phyloP scores from a whole-genome alignment of 2,888 invertebrate species.

The Escarpia spicata region DNA sequence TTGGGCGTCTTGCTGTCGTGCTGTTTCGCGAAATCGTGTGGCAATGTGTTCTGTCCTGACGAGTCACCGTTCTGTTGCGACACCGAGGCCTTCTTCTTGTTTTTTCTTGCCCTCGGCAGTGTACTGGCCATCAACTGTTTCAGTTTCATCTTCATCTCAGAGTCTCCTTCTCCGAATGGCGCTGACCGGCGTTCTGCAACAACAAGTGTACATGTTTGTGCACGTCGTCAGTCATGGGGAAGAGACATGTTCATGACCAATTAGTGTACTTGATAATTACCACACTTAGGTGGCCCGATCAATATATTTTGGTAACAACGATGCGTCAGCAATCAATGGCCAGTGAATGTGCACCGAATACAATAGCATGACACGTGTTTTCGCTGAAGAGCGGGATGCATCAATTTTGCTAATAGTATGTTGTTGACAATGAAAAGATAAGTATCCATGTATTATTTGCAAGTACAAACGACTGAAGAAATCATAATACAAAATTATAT shows the following conservation, averaged over 20 bases:
- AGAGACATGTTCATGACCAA: not conserved
- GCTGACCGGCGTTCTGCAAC: not conserved
- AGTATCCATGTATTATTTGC: not conserved
- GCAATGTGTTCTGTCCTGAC: not conserved
- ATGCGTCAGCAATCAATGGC: not conserved
- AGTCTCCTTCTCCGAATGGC: not conserved
- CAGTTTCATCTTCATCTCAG: slow-evolving; percentile 24
- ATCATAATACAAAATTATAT: not conserved
- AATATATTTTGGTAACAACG: not conserved
- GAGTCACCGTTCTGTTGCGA: not conserved
- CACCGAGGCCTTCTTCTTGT: slow-evolving; percentile 17
- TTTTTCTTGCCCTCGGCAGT: slow-evolving; percentile 20
- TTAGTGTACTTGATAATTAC: not conserved
- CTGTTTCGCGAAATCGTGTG: not conserved
- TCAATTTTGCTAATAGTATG: not conserved
- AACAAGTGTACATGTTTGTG: not conserved
- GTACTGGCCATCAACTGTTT: slow-evolving; percentile 23
- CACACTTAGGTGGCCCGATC: no score
- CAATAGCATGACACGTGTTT: not conserved
- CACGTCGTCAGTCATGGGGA: no score
- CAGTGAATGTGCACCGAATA: not conserved
- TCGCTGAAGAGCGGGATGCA: not conserved
- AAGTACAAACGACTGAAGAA: not conserved
- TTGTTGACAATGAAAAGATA: no score
- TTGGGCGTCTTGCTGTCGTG: not conserved